Evolutionary conservation across 2,888 invertebrate genomes (phyloP).

Genomic region (Deilephila elpenor): DNA sequence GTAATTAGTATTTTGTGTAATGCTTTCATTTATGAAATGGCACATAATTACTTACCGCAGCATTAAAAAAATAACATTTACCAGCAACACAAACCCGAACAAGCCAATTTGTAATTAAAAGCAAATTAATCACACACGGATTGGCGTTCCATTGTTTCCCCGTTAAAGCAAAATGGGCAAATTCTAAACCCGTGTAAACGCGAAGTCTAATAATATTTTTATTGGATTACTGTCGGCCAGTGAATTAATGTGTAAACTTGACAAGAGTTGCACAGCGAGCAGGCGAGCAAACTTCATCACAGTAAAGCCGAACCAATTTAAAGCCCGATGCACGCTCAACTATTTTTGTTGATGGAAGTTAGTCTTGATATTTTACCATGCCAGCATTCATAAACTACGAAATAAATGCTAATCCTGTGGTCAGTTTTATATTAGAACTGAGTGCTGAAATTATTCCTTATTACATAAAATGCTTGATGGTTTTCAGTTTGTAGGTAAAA

Average conservation of each 20-base stretch:
- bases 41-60: neutral
- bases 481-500: neutral
- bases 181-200: neutral
- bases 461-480: neutral
- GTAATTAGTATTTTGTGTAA: too few relatives aligned
- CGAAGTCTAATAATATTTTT: constrained; percentile 40
- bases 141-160: neutral
- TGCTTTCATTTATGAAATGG: too few relatives aligned
- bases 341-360: constrained; percentile 25
- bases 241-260: constrained; percentile 35
- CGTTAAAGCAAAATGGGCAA: constrained; percentile 1
- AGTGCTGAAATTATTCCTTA: neutral
- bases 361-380: constrained; percentile 4
- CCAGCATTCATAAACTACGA: constrained; percentile 2
- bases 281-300: constrained; percentile 29
- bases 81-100: neutral
- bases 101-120: neutral
- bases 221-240: constrained; percentile 37
- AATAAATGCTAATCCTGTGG: neutral
- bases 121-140: neutral
- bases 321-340: constrained; percentile 20
- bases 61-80: neutral
- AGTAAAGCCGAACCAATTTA: constrained; percentile 26
- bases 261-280: constrained; percentile 31
- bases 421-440: constrained; percentile 8